Evolutionary conservation across 2,113 vertebrate species (phyloP), one percentile per base, ranked within the genome.

Genomic region (Solea senegalensis): DNA sequence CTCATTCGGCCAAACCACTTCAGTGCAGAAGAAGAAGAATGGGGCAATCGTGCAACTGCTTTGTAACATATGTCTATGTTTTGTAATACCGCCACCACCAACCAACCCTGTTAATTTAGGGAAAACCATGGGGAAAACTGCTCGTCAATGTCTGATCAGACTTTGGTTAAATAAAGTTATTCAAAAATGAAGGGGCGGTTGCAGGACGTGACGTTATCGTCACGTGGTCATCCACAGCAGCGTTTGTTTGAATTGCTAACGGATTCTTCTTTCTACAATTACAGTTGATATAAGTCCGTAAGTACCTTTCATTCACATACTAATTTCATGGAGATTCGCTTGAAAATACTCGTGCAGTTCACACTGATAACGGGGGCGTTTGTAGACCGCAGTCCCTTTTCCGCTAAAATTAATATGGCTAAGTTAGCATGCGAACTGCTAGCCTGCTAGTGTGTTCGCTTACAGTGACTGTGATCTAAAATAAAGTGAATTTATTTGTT

Each of bases 371-470:
- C 9, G 8, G 0, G 1, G 1, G 0, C 2, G 4, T 48, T 44
- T 66, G 1, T 40, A 39, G 9, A 8, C 0, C 0, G 2, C 11
- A 1, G 1, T 28, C 58, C 8, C 0, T 72, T 62, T 21, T 7
- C 0, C 26, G 4, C 39, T 40, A 7, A 68, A 21, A 5, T 55
- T 13, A 40, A 4, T 14, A 52, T 8, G 14, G 13, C 12, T 41
- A 34, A 13, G 1, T 69, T 76, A 63, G 69, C 27, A 14, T 68
- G 69, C 66, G 78, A 77, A 63, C 41, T 52, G 39, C n/a, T 52
- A 59, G 56, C 62, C 9, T 39, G 56, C 56, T 45, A 13, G 9
- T 50, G 13, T 58, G 11, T 51, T 43, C 44, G n/a, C n/a, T 7
- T 15, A 0, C 28, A 21, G 3, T 53, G 6, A 2, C 5, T 6